phyloP scores from a whole-genome alignment of 2,113 vertebrate species.

The Mustelus asterias region DNA sequence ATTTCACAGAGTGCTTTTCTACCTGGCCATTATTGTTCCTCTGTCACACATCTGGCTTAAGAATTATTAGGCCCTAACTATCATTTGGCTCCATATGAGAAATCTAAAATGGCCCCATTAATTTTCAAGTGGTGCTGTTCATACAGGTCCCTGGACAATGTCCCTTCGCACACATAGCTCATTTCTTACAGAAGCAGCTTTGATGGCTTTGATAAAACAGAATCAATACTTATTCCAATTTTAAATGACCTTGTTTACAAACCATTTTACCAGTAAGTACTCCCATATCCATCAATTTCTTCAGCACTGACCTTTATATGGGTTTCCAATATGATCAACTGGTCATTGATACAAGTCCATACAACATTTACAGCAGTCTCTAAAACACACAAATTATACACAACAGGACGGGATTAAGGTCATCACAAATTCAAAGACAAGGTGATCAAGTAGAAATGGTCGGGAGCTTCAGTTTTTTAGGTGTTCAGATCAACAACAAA shows the following conservation, averaged over 20 bases:
- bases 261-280: neutral
- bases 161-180: neutral
- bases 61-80: neutral
- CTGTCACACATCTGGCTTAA: neutral
- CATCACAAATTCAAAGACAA: neutral
- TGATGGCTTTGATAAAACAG: neutral
- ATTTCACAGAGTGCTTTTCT: neutral
- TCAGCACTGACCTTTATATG: neutral
- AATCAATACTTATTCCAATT: neutral
- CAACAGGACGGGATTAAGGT: neutral
- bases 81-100: no score
- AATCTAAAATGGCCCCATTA: neutral
- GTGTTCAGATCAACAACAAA: no score
- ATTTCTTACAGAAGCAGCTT: neutral
- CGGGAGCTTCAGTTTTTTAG: no score
- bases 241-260: neutral
- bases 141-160: neutral
- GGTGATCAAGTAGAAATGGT: no score
- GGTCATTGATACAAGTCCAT: neutral
- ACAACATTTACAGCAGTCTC: neutral
- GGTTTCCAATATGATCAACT: neutral
- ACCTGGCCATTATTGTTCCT: neutral
- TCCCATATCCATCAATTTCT: neutral
- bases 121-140: neutral
- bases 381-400: neutral